Base-by-base conservation (phyloP, 37 sponge, comb jelly and placozoan species). In the Chondrilla cf. caribensis region DNA sequence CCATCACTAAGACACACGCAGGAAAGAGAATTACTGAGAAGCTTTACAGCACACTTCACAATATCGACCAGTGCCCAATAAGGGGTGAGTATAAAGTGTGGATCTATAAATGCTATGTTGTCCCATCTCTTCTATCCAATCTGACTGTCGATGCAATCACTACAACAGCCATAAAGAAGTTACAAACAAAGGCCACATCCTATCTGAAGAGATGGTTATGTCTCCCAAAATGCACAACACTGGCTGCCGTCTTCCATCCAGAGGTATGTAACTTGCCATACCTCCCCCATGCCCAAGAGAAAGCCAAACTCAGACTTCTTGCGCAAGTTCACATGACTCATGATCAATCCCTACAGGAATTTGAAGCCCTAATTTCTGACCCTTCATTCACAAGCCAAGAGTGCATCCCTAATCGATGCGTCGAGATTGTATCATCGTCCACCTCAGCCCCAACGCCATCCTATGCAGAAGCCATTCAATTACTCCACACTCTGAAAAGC, bases 51-150 rank as follows among this genome's bases (percentile, higher is more conserved):
- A 60, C 68, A 2, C 40, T 81, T 3, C 4, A 41, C 1, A 29
- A 31, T 5, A 65, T 81, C 2, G 82, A 81, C 40, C 0, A 4
- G 24, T 18, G 82, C 21, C 82, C 82, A 2, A 81, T 81, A 3
- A 60, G 82, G 37, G 82, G 82, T 0, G 82, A 81, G 15, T 65
- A 65, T 24, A 81, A 81, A 33, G 67, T 33, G 21, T 37, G 67
- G 65, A 60, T 40, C 4, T 81, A 60, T 29, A 81, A 65, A 31
- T 29, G 0, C 47, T 81, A 65, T 32, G n/a, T 81, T 26, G 65
- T 41, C 40, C 57, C 65, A 66, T 77, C 26, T 2, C 3, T 68
- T 21, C 2, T 6, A 2, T 68, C 32, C 70, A 36, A 33, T 6
- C 37, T 68, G 19, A 68, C 70, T 35, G 37, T 9, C 66, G 22